Conservation (phyloP, 2,888 invertebrate species). For the Coecobrya sp. region DNA sequence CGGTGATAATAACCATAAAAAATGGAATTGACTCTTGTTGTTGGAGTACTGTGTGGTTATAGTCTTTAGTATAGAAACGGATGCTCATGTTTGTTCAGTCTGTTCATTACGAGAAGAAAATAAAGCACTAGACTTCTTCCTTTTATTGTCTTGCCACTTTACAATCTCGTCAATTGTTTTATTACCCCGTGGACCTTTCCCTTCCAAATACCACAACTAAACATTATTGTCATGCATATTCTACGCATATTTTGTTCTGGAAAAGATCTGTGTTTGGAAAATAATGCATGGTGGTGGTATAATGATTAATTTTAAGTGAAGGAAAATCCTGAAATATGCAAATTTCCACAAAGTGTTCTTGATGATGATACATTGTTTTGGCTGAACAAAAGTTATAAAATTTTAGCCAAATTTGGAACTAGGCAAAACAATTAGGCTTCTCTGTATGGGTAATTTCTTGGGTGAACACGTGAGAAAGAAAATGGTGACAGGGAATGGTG, state of each 20-base stretch:
- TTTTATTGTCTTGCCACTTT: slow-evolving; percentile 42
- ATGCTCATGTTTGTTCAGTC: slow-evolving; percentile 58
- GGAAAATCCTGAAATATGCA: not conserved
- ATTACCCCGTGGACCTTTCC: slow-evolving; percentile 19
- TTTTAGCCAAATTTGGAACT: slow-evolving; percentile 38
- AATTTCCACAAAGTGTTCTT: not conserved
- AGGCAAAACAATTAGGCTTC: slow-evolving; percentile 5
- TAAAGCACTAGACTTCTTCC: slow-evolving; percentile 19
- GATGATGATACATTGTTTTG: slow-evolving; percentile 10
- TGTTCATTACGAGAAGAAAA: slow-evolving; percentile 3
- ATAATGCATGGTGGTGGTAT: not conserved
- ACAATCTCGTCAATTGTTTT: slow-evolving; percentile 59
- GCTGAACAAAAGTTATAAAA: not conserved
- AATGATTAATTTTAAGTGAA: not conserved
- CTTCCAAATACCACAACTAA: not conserved
- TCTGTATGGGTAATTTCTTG: not conserved
- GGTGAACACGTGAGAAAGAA: not conserved
- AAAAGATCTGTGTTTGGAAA: not conserved
- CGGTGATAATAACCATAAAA: slow-evolving; percentile 51
- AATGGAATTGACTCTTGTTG: slow-evolving; percentile 41
- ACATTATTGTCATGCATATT: not conserved
- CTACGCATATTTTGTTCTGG: not conserved
- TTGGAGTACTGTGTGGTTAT: not conserved
- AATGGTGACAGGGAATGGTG: not conserved
- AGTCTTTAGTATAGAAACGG: slow-evolving; percentile 44